Evolutionary conservation across 2,113 vertebrate species (phyloP).

Genomic region (Silurus asotus): DNA sequence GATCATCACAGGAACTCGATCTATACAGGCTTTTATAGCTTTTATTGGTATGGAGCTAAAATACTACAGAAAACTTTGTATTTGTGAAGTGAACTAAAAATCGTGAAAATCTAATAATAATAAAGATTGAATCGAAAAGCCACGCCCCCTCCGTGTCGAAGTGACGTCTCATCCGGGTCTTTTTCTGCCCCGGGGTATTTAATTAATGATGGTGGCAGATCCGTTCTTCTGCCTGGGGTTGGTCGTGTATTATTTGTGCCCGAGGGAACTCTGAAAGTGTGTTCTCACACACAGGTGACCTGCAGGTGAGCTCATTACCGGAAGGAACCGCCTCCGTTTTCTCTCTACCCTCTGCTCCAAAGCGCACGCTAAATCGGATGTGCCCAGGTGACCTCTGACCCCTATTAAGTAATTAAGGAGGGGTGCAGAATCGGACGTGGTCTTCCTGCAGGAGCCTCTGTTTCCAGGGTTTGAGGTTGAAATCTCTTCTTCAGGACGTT

Average conservation of each 20-base stretch:
- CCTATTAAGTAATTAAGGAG: not conserved
- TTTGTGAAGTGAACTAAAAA: no score
- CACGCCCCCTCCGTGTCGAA: not conserved
- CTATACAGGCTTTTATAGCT: no score
- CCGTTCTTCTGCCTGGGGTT: not conserved
- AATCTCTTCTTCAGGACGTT: not conserved
- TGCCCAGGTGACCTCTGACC: not conserved
- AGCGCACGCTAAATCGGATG: not conserved
- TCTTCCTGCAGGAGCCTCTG: no score
- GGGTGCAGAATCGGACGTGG: not conserved
- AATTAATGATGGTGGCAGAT: not conserved
- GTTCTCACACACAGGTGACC: constrained; percentile 24
- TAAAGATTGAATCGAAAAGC: not conserved
- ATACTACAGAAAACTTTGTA: no score
- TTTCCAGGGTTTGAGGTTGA: not conserved
- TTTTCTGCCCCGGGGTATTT: not conserved
- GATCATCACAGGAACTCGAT: no score
- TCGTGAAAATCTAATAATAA: no score
- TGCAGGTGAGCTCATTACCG: constrained; percentile 49
- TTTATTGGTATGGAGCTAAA: no score
- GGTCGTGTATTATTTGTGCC: not conserved
- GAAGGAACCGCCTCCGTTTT: not conserved
- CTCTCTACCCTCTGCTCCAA: not conserved
- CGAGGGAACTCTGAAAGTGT: no score
- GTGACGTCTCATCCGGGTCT: not conserved